Percentiles rank a stretch among this genome's conserved stretches.
Conservation (phyloP, 2,888 invertebrate genomes). For the Drosophila borborema region DNA sequence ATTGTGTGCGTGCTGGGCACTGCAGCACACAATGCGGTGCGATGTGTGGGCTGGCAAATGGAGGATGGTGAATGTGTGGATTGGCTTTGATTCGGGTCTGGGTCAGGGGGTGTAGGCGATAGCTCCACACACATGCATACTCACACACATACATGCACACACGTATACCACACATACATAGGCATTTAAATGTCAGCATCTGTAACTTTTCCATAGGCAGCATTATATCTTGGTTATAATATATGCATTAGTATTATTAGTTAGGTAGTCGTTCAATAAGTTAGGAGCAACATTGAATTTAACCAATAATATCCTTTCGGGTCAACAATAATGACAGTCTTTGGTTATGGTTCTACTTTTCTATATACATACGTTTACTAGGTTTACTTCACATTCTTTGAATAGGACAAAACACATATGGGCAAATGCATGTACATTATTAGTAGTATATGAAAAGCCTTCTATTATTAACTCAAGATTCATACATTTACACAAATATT, state of each 20-base stretch:
- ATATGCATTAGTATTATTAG: neutral
- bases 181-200: conserved; percentile 16
- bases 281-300: neutral
- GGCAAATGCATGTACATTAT: too few species aligned
- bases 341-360: too few species aligned
- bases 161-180: neutral
- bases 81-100: conserved; percentile 32
- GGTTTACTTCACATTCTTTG: too few species aligned
- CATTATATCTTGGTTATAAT: neutral
- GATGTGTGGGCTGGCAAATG: conserved; percentile 4
- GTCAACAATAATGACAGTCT: neutral
- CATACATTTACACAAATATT: too few species aligned
- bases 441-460: too few species aligned
- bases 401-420: too few species aligned
- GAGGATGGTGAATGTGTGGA: neutral
- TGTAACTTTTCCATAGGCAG: conserved; percentile 8
- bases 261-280: neutral
- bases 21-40: conserved; percentile 15
- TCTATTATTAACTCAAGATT: too few species aligned
- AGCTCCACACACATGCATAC: neutral
- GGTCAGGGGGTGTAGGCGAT: conserved; percentile 44
- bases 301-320: neutral
- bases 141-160: neutral
- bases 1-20: conserved; percentile 44
- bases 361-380: too few species aligned